Conservation (phyloP, 2,113 vertebrate genomes). For the Corythaixoides concolor region DNA sequence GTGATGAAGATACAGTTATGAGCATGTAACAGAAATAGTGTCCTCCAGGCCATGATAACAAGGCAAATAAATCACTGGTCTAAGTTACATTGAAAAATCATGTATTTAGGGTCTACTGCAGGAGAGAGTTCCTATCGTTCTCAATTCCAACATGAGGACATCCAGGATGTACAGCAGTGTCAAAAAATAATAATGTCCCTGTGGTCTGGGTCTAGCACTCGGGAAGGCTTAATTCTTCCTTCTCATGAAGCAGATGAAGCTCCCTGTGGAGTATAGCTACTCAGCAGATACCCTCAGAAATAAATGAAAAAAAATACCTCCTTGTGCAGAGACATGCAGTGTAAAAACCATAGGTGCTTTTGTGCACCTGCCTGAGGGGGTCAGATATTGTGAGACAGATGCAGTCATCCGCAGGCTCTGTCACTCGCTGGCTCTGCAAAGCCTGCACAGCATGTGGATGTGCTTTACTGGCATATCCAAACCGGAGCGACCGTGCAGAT, state of each 20-base stretch:
- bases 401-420: background rate
- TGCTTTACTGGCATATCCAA: background rate
- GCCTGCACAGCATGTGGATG: background rate
- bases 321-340: background rate
- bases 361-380: background rate
- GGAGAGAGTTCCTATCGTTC: background rate
- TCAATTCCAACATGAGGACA: background rate
- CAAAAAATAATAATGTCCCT: background rate
- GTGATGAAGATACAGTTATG: background rate
- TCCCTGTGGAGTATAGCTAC: background rate
- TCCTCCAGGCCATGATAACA: background rate
- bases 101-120: background rate
- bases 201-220: background rate
- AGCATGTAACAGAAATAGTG: background rate
- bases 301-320: background rate
- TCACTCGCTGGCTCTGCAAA: background rate
- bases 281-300: background rate
- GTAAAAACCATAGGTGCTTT: background rate
- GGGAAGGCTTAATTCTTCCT: background rate
- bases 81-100: background rate
- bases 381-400: background rate
- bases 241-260: background rate
- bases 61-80: background rate
- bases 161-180: background rate
- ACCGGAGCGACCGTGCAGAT: fast-evolving